phyloP scores from a whole-genome alignment of 2,797 vertebrate genomes.

The Sebastes kiyomatsui region DNA sequence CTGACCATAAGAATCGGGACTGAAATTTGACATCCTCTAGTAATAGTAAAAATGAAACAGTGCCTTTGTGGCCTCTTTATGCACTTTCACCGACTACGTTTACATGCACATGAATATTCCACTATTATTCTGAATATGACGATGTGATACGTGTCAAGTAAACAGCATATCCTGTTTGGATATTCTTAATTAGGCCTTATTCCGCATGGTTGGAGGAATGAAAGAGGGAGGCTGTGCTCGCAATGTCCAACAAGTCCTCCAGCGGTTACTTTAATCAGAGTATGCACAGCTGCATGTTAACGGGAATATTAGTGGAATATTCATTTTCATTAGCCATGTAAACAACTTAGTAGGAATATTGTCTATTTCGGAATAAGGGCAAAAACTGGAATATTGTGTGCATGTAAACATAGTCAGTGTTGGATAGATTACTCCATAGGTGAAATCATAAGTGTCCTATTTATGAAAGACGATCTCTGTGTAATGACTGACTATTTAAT shows the following conservation, averaged over 20 bases:
- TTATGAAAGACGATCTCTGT: not conserved
- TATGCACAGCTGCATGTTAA: too few relatives aligned
- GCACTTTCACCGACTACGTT: not conserved
- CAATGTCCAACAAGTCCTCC: too few relatives aligned
- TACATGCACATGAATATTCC: not conserved
- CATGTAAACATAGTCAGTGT: not conserved
- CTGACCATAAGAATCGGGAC: not conserved
- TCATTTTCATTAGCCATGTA: too few relatives aligned
- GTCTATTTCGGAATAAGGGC: too few relatives aligned
- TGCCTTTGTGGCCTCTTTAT: not conserved
- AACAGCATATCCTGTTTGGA: not conserved
- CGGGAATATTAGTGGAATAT: too few relatives aligned
- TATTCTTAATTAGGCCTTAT: not conserved
- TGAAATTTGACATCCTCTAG: not conserved
- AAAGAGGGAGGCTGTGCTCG: too few relatives aligned
- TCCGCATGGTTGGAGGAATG: not conserved
- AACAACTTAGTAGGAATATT: too few relatives aligned
- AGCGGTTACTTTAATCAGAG: too few relatives aligned
- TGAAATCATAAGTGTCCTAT: not conserved
- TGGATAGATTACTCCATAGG: not conserved
- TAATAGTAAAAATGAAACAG: not conserved
- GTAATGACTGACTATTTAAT: not conserved
- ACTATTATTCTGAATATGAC: not conserved
- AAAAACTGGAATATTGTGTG: too few relatives aligned
- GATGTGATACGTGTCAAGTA: not conserved